Evolutionary conservation across 2,797 vertebrate genomes (phyloP), one percentile per base, ranked within the genome.

Genomic region (Cryptoprocta ferox): DNA sequence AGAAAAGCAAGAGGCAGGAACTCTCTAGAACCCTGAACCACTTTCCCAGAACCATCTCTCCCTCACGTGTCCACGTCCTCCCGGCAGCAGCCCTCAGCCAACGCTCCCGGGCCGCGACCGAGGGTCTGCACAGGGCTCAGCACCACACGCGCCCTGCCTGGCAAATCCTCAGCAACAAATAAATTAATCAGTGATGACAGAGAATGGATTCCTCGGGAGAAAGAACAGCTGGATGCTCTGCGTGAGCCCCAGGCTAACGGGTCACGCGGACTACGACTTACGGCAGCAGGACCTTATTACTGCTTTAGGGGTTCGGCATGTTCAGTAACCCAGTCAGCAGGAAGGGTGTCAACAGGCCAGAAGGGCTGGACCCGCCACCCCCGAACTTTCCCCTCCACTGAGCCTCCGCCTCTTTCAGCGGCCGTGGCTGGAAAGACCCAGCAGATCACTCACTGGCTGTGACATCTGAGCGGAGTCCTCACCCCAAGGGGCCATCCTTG

Each of bases 261-360:
- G n/a, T 3, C 35, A 2, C 6, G 0, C 4, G 5, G 39, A 2
- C 5, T 12, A 30, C 10, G 37, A 4, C 7, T 16, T 5, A 9
- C 15, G 6, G 15, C 10, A 11, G 10, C 37, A 32, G 63, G 2
- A 14, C 19, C 21, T 9, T 3, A 26, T 0, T 0, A 12, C 3
- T 2, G 53, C 4, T n/a, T 37, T 19, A 2, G 9, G 61, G 42
- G 18, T 12, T 12, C 78, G 4, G 42, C 14, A 0, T 0, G 0
- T n/a, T 53, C 5, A 3, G 59, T 1, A 8, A 16, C 5, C 16
- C 66, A 8, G 4, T 68, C 13, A 0, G 2, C 3, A 35, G 32
- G n/a, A 26, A 12, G 13, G 6, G 35, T 26, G 24, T 39, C 66
- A 14, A 5, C 14, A 21, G 56, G 6, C 3, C 3, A 1, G 18